Evolutionary conservation across 2,888 invertebrate species (phyloP), one percentile per base, ranked within the genome.

Genomic region (Stratiomys singularior): DNA sequence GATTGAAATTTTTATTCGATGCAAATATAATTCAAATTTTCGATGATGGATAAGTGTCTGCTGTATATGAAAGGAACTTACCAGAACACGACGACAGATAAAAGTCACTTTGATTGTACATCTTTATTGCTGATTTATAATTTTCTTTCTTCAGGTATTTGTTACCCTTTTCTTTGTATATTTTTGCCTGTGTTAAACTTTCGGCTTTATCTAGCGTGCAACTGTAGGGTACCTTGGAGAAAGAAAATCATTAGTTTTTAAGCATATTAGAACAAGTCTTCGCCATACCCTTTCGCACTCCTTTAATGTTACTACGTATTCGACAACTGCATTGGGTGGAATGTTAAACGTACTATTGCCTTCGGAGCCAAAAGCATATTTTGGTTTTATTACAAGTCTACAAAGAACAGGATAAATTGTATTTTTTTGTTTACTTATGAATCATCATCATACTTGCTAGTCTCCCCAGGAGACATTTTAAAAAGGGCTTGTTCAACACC

Each of bases 141-240:
- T 97, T 96, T 78, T 90, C 91, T 0, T 89, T 90, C 86, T 96
- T 96, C 84, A 97, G 96, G 85, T 95, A 97, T 67, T 91, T 90
- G 0, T 96, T 98, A 64, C 98, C 99, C 84, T 95, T 97, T 80
- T 94, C 94, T 87, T 99, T 99, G 80, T 92, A 93, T 15, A 94
- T 88, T 85, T 93, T 92, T 0, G 95, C 92, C 84, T 95, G 94
- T 78, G 93, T 93, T 5, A 98, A 82, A 84, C 94, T 95, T 86
- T 98, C 95, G 0, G 89, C 86, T 0, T 90, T 89, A 79, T 94
- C 93, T 89, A 98, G 89, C 60, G 94, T 90, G 97, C 97, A 98
- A 64, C 89, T 86, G 81, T 95, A 94, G 82, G 94, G 93, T 0
- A 90, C 90, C 90, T 93, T 63, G 5, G n/a, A n/a, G n/a, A 11